Evolutionary conservation across 1,140 invertebrate genomes (phyloP).

Genomic region (Pachyrhynchus sulphureomaculatus): DNA sequence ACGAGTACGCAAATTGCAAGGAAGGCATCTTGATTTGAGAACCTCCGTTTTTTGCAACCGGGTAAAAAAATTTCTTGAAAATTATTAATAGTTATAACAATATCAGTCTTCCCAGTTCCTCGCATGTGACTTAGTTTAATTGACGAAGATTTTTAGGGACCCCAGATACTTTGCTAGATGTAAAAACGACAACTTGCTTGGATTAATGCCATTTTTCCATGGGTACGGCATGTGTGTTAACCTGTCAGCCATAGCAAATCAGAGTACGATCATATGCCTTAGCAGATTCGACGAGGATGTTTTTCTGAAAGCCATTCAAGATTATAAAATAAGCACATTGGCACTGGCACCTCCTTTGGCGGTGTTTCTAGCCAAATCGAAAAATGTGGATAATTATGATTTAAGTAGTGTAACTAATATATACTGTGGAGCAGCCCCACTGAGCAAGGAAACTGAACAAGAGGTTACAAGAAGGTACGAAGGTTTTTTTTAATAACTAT

Average conservation of each 20-base stretch:
- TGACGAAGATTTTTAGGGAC: not conserved
- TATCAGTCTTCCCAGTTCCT: no score
- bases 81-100: no score
- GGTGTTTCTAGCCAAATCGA: slow-evolving; percentile 58
- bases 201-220: slow-evolving; percentile 44
- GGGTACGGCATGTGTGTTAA: slow-evolving; percentile 33
- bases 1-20: no score
- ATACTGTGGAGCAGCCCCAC: slow-evolving; percentile 54
- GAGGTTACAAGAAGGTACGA: slow-evolving; percentile 48
- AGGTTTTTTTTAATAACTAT: not conserved
- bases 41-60: no score
- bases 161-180: not conserved
- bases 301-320: slow-evolving; percentile 58
- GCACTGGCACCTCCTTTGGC: slow-evolving; percentile 59
- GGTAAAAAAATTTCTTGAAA: no score
- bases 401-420: slow-evolving; percentile 51
- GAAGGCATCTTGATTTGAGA: no score
- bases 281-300: slow-evolving; percentile 60
- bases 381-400: slow-evolving; percentile 51
- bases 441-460: slow-evolving; percentile 49
- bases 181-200: slow-evolving; percentile 9
- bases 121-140: no score
- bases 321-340: slow-evolving; percentile 58
- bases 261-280: slow-evolving; percentile 42
- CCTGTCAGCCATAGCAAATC: slow-evolving; percentile 19